These are phyloP conservation scores for Mizuhopecten yessoensis DNA, from an alignment of 1,140 invertebrate species.

Conservation along the genomic window DNA sequence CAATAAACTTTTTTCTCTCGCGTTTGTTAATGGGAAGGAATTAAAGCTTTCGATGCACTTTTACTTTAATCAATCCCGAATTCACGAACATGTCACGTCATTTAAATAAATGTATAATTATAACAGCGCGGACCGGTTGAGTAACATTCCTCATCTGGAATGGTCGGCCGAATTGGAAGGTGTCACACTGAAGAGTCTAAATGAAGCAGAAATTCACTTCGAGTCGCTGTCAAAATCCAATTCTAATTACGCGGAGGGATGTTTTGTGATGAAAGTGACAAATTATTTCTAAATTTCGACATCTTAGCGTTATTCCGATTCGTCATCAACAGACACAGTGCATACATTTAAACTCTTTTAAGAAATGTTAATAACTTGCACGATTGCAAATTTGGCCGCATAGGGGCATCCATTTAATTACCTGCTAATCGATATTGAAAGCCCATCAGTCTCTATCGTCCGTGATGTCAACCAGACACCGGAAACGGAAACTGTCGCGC, in stretches of 20 bases:
- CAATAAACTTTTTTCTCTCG: no score
- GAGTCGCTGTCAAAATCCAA: neutral
- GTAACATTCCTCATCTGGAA: neutral
- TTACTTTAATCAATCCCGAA: no score
- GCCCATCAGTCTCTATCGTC: neutral
- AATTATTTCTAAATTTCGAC: slow-evolving; percentile 1
- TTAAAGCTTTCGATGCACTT: no score
- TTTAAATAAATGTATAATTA: no score
- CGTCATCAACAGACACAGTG: neutral
- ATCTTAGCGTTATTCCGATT: neutral
- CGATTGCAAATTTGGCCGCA: neutral
- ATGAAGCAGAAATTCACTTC: neutral
- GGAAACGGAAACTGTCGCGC: slow-evolving; percentile 1
- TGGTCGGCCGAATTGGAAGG: neutral
- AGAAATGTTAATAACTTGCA: neutral
- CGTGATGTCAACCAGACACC: neutral
- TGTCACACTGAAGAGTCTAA: neutral
- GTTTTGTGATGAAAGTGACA: neutral
- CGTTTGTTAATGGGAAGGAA: no score
- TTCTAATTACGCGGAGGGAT: neutral
- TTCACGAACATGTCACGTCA: no score
- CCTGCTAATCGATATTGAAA: neutral
- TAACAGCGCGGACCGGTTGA: no score
- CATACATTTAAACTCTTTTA: neutral
- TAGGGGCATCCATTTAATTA: neutral